Conservation (phyloP, 1,140 invertebrate genomes). For the Callitettix versicolor region DNA sequence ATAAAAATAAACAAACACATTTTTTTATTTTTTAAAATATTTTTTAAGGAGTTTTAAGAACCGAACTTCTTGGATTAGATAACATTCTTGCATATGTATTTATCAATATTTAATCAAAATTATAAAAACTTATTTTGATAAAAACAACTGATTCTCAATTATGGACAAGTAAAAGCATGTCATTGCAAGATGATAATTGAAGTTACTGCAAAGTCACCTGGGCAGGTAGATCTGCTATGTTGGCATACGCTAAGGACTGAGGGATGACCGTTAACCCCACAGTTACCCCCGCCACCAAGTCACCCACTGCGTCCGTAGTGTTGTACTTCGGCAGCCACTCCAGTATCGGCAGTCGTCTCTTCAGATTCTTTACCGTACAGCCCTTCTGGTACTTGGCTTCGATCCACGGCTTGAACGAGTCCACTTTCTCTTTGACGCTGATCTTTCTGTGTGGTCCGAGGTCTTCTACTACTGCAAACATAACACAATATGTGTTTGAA, state of each 20-base stretch:
- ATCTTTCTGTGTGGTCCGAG: conserved; percentile 28
- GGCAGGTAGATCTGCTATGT: conserved; percentile 65
- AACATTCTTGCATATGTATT: too few species aligned
- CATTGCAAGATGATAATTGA: too few species aligned
- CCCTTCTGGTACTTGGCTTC: conserved; percentile 30
- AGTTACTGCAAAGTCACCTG: too few species aligned
- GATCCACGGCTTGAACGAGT: conserved; percentile 29
- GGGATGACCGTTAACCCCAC: conserved; percentile 78
- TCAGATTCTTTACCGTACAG: conserved; percentile 53
- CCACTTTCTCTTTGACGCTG: conserved; percentile 27
- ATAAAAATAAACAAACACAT: too few species aligned
- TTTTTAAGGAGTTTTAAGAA: too few species aligned
- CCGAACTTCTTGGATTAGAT: too few species aligned
- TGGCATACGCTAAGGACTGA: conserved; percentile 72
- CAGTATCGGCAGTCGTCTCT: conserved; percentile 57
- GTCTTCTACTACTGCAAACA: conserved; percentile 35
- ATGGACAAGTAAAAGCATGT: too few species aligned
- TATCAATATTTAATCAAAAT: too few species aligned
- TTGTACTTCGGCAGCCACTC: conserved; percentile 64
- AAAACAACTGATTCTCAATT: too few species aligned
- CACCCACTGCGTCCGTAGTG: conserved; percentile 52
- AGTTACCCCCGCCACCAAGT: conserved; percentile 74
- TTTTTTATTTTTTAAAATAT: too few species aligned
- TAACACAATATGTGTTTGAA: conserved; percentile 6
- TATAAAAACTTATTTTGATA: too few species aligned